Conservation (phyloP, 2,113 vertebrate genomes). For the Tenebrosternarchus preto region DNA sequence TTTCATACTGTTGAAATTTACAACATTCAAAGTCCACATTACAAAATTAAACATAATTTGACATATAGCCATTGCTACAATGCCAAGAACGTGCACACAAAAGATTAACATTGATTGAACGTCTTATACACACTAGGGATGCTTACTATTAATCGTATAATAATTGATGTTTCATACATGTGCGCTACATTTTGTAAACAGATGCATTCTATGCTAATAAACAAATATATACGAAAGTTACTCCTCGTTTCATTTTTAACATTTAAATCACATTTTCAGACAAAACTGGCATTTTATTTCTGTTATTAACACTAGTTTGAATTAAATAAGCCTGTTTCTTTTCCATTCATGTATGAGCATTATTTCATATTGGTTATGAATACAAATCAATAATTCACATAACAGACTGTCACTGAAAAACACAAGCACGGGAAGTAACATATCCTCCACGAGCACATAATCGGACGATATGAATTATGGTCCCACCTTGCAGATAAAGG, state of each 20-base stretch:
- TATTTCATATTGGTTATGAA: slow-evolving; percentile 26
- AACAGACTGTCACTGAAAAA: slow-evolving; percentile 41
- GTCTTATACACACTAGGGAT: slow-evolving; percentile 14
- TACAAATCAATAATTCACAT: slow-evolving; percentile 37
- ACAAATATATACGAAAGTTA: background rate
- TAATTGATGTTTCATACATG: background rate
- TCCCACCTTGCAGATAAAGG: slow-evolving; percentile 33
- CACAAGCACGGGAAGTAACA: background rate
- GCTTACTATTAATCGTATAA: slow-evolving; percentile 20
- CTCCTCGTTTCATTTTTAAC: background rate
- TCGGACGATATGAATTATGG: slow-evolving; percentile 44
- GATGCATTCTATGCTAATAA: background rate
- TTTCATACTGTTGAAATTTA: background rate
- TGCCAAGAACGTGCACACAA: slow-evolving; percentile 29
- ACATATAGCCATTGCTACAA: slow-evolving; percentile 31
- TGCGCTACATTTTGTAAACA: background rate
- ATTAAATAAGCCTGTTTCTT: slow-evolving; percentile 22
- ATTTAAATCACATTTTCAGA: background rate
- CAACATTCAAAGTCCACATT: background rate
- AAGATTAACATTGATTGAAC: slow-evolving; percentile 29
- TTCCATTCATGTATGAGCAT: slow-evolving; percentile 27
- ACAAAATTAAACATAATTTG: slow-evolving; percentile 27
- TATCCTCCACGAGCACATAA: slow-evolving; percentile 25
- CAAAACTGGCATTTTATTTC: background rate
- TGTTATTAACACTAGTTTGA: background rate